Percentiles rank a stretch among this genome's conserved stretches.
Conservation (phyloP, 1,140 invertebrate genomes). For the Arion vulgaris region DNA sequence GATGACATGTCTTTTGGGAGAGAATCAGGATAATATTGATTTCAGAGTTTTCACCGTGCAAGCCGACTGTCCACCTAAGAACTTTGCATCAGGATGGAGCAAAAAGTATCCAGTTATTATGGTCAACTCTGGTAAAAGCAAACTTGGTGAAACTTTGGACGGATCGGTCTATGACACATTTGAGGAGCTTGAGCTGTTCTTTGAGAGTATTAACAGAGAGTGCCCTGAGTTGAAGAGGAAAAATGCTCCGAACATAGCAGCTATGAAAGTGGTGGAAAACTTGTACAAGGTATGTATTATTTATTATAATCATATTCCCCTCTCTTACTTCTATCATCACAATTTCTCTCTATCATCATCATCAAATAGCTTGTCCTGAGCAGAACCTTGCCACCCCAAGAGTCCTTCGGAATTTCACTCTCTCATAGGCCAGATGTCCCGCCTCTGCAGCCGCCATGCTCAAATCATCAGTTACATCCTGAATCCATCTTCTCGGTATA, state of each 20-base stretch:
- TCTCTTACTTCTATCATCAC: no score
- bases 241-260: conserved; percentile 56
- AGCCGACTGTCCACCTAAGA: conserved; percentile 64
- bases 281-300: conserved; percentile 69
- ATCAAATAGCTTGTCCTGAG: no score
- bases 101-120: conserved; percentile 66
- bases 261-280: conserved; percentile 69
- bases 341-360: no score
- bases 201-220: conserved; percentile 60
- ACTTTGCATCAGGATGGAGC: conserved; percentile 59
- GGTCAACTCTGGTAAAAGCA: conserved; percentile 45
- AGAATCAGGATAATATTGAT: conserved; percentile 60
- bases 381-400: no score
- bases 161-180: conserved; percentile 58
- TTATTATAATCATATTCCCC: neutral
- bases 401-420: no score
- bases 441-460: no score
- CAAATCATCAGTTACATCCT: no score
- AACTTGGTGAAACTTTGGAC: conserved; percentile 53
- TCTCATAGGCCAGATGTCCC: no score
- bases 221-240: conserved; percentile 57
- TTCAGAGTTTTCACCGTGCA: conserved; percentile 68
- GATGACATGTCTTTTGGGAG: conserved; percentile 65
- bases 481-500: no score
- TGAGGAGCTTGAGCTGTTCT: conserved; percentile 66